Evolutionary conservation across 1,140 invertebrate species (phyloP), one percentile per base, ranked within the genome.

Genomic region (Vollenhovia emeryi): DNA sequence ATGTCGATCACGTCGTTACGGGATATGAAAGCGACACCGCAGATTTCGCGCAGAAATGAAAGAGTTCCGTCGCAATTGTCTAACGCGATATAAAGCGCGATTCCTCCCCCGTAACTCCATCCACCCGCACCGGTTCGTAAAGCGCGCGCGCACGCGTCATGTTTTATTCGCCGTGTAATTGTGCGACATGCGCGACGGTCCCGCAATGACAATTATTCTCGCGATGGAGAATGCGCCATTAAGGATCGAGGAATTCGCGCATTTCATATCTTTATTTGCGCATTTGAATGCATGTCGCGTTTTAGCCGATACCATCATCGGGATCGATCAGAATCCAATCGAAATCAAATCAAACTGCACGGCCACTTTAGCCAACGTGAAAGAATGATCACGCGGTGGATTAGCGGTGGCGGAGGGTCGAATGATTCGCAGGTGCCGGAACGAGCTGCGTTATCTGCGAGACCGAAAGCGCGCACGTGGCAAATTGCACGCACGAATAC

Each of bases 401-500:
- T 82, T 88, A 68, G 40, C 21, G 18, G 27, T 50, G 86, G 73
- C 71, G 60, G 27, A 78, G 59, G 43, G 55, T 33, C 57, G 60
- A 79, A 84, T 43, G 82, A 76, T 64, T 84, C 82, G 59, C 82
- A 62, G 78, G 71, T 52, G 75, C 30, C 18, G 73, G 52, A 62
- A 79, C 84, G 55, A 80, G 79, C 69, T 36, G 52, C 36, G 91
- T 92, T 93, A 93, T 93, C 92, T 87, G 64, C 68, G 71, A 74
- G 76, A 64, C 73, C 89, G 88, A 92, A 92, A 93, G 86, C 88
- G 90, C 90, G 86, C 91, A 89, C 88, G 88, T 88, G 89, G 93
- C 92, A 93, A 94, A 94, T 93, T 94, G 75, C 89, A 90, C 89
- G 90, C 64, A 45, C 64, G 79, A 74, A 84, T 79, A 79, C 90